phyloP scores from a whole-genome alignment of 2,113 vertebrate species.

The Okapia johnstoni region DNA sequence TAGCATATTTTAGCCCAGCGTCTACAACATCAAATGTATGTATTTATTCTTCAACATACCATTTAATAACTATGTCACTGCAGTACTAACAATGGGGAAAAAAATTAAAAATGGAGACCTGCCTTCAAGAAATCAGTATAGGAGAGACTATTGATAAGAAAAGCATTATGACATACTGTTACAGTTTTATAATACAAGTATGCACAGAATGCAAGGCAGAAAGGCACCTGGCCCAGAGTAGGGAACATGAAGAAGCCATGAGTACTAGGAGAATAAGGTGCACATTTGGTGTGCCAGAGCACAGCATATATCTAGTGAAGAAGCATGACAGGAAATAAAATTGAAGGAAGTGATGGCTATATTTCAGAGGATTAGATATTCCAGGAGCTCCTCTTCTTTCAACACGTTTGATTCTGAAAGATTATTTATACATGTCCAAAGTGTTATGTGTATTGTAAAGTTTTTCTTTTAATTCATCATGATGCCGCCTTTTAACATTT shows the following conservation, averaged over 20 bases:
- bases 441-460: neutral
- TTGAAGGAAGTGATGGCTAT: neutral
- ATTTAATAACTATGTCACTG: neutral
- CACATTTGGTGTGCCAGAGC: neutral
- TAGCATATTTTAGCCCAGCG: neutral
- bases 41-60: neutral
- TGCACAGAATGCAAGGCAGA: neutral
- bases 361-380: neutral
- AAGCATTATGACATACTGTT: neutral
- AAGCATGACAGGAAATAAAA: neutral
- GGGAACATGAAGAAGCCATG: neutral
- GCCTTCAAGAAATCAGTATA: neutral
- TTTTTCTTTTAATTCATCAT: neutral
- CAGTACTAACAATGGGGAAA: neutral
- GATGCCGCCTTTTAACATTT: neutral
- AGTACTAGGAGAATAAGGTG: neutral
- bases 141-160: neutral
- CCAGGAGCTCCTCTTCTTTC: neutral
- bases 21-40: neutral
- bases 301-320: neutral
- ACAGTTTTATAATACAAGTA: neutral
- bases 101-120: neutral
- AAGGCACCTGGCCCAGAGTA: neutral
- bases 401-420: constrained; percentile 1
- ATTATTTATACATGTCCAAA: neutral